Evolutionary conservation across 92 coral and sea anemone species (phyloP), one percentile per base, ranked within the genome.

Genomic region (Porites evermanni): DNA sequence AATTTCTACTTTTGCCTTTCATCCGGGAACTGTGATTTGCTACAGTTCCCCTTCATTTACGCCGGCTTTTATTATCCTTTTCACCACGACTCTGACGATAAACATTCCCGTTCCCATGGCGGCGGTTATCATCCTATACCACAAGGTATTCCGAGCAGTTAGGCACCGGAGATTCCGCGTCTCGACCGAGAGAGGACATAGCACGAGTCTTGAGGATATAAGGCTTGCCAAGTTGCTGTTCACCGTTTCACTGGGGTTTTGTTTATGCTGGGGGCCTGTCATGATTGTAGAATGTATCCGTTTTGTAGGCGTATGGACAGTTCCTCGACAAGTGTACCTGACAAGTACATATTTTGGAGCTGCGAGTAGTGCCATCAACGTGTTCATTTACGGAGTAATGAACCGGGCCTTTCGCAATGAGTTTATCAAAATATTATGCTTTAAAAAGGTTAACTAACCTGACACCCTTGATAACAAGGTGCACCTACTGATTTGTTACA

Each of bases 381-480:
- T 82, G 12, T 74, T 87, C 44, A 87, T 87, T 54, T 87, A 87
- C 50, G 90, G 66, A 18, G 90, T 68, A 38, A 87, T 87, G 90
- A 87, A 87, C 85, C 74, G 79, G 61, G 85, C 90, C 44, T 87
- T 87, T 80, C 90, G 90, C 9, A 56, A 24, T 2, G 90, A 87
- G 53, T 87, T 79, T 82, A 79, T 65, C 64, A 87, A 80, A 67
- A 70, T 87, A 13, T 38, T 87, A 18, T 74, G 52, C 53, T 79
- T 75, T 8, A 80, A 65, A 23, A 72, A 51, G 52, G 32, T 12
- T 3, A 19, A 61, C 20, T 71, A 19, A 20, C 61, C 47, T 21
- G 12, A 12, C 29, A 52, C 11, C 9, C 17, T 12, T 56, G 47
- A 38, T 0, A 38, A 38, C 47, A 38, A 38, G 47, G 47, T 38